These are phyloP conservation scores for Lagenorhynchus albirostris DNA, from an alignment of 2,113 vertebrate species.

Conservation along the genomic window DNA sequence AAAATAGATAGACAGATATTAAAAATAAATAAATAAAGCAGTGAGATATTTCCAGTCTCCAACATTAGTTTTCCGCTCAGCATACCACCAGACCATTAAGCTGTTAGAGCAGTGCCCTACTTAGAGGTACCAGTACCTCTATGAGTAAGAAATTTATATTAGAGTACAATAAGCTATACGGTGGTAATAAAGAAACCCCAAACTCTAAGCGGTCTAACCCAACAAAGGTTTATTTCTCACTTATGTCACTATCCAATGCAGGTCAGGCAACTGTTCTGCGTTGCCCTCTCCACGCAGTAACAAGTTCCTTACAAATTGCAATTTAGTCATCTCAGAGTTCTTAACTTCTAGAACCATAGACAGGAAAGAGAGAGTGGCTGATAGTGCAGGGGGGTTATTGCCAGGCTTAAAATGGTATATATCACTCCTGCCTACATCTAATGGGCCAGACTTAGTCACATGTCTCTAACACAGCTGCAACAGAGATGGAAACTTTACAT, in stretches of 20 bases:
- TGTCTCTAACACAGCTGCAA: background rate
- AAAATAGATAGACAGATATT: too few species aligned
- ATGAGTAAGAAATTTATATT: background rate
- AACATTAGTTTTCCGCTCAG: background rate
- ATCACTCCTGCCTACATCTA: background rate
- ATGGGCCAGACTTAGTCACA: background rate
- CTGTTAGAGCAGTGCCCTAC: background rate
- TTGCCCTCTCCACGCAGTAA: background rate
- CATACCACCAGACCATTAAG: background rate
- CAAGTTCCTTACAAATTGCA: background rate
- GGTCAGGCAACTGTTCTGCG: background rate
- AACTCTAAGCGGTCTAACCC: background rate
- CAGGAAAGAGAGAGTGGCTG: background rate
- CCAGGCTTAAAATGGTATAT: background rate
- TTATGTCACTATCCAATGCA: background rate
- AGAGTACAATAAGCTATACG: background rate
- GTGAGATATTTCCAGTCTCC: background rate
- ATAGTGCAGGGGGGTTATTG: background rate
- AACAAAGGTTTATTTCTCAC: background rate
- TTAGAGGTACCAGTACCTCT: background rate
- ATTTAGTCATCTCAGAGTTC: background rate
- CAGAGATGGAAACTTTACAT: background rate
- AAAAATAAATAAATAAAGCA: too few species aligned
- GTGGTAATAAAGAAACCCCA: background rate
- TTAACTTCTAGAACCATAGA: background rate